Evolutionary conservation across 2,888 invertebrate species (phyloP), one percentile per base, ranked within the genome.

Genomic region (Eudemis profundana): DNA sequence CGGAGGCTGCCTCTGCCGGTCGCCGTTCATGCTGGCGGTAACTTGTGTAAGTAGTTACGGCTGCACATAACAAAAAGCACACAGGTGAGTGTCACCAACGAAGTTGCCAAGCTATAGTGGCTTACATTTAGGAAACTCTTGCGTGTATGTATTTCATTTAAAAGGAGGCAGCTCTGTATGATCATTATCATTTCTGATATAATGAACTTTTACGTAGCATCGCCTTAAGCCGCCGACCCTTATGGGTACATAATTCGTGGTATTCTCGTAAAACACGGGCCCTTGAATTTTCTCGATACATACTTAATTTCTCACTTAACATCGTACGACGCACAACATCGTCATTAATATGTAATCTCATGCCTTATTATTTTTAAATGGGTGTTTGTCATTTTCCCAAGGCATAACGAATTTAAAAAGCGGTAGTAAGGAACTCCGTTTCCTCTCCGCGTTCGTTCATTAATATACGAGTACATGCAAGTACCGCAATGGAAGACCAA

Each of bases 231-330:
- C 29, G 49, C 49, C 29, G 50, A 44, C 23, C 15, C 29, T 33
- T 56, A 44, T n/a, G n/a, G 17, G 10, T 3, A 42, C 42, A 56
- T 33, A 67, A 73, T 78, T 74, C 67, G 63, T 68, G 71, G 68
- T 64, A 69, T 59, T 57, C 44, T 47, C 46, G 44, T 57, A 49
- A 65, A 66, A 75, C 72, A 75, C 69, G 72, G 66, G 72, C 66
- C 80, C 79, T 79, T 79, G 77, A 75, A 70, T 72, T 71, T 72
- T 57, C 63, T 72, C 68, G 72, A 74, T 74, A 74, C 68, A 70
- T 72, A 67, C 69, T 71, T 64, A 67, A 74, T 77, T 81, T 80
- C 77, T 76, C 78, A 81, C 78, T 78, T 79, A 75, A 72, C 69
- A 62, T 64, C 54, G 61, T 69, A 69, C 68, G 67, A 68, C 66